Conservation (phyloP, 2,888 invertebrate species). For the Caenorhabditis virilis region DNA sequence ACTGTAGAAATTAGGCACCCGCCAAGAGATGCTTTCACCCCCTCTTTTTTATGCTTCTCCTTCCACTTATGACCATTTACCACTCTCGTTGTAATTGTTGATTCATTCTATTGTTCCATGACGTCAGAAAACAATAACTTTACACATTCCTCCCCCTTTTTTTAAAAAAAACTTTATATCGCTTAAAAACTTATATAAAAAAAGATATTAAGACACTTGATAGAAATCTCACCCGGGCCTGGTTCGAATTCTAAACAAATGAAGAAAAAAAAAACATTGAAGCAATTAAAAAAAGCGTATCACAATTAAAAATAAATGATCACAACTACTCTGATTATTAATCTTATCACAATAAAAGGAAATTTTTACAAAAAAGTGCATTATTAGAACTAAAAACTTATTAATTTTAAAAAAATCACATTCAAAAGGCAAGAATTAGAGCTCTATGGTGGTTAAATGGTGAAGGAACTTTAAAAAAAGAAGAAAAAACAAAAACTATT, state of each 20-base stretch:
- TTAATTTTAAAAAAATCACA: no score
- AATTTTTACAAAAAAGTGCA: no score
- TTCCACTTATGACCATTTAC: background rate
- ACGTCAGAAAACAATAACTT: background rate
- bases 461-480: background rate
- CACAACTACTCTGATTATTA: background rate
- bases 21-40: no score
- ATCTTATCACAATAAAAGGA: no score
- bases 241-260: conserved; percentile 1
- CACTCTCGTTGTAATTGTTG: background rate
- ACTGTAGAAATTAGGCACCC: background rate
- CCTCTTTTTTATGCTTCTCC: background rate
- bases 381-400: no score
- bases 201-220: background rate
- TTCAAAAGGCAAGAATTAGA: background rate
- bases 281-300: background rate
- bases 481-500: background rate
- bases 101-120: background rate
- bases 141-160: no score
- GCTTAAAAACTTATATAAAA: background rate
- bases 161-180: background rate
- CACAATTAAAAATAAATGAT: background rate
- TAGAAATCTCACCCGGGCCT: conserved; percentile 6
- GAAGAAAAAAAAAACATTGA: background rate
- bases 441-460: background rate